Evolutionary conservation across 2,888 invertebrate species (phyloP).

Genomic region (Cephus nigrinus): DNA sequence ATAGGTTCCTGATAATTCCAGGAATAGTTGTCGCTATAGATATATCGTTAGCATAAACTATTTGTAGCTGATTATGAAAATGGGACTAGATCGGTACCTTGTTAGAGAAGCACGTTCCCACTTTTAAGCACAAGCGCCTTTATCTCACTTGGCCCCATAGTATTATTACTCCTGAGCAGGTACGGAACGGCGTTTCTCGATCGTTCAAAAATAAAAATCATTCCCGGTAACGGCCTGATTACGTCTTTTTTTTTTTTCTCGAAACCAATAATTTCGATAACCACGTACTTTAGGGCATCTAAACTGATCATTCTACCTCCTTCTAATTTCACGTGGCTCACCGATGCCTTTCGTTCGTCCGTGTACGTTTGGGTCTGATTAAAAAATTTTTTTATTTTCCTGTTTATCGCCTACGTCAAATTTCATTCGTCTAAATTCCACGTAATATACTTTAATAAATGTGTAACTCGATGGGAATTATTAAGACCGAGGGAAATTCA

Average conservation of each 20-base stretch:
- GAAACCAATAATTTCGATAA: constrained; percentile 39
- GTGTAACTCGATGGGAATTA: background rate
- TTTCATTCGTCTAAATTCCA: background rate
- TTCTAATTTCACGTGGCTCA: background rate
- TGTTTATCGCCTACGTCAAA: background rate
- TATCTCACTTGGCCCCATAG: background rate
- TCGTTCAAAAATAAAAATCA: constrained; percentile 18
- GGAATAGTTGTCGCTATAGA: background rate
- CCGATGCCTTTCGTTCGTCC: background rate
- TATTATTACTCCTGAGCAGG: background rate
- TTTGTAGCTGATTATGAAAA: constrained; percentile 44
- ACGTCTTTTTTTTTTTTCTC: background rate
- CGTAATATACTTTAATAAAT: background rate
- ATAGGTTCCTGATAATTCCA: background rate
- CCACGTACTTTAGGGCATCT: constrained; percentile 18
- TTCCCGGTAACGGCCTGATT: constrained; percentile 31
- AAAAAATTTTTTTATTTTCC: background rate
- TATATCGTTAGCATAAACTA: background rate
- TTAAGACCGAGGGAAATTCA: background rate
- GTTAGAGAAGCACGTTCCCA: constrained; percentile 39
- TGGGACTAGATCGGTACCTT: constrained; percentile 43
- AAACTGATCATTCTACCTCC: constrained; percentile 17
- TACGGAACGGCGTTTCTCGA: background rate
- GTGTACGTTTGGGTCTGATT: background rate
- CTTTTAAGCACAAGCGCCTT: constrained; percentile 5